Evolutionary conservation across 2,113 vertebrate genomes (phyloP), one percentile per base, ranked within the genome.

Genomic region (Neotoma lepida): DNA sequence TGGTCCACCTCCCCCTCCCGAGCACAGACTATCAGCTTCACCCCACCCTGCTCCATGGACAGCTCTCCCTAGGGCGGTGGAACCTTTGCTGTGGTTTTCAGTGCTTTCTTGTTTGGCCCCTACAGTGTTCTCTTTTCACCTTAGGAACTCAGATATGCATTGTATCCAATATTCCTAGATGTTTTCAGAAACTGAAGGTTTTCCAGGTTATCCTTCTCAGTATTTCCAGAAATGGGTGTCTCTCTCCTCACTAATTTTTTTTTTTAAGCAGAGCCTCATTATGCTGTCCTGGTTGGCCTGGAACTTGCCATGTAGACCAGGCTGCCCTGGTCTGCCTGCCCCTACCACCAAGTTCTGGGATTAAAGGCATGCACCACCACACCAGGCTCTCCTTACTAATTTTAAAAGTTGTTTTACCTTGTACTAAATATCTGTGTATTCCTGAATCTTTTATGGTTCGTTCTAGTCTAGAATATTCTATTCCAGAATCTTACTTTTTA

Each of bases 331-430:
- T 84, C 80, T 84, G 56, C 24, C 39, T 18, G 7, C 39, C 54
- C 26, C 56, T 63, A 15, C 24, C 56, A 63, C 80, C 14, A 61
- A 12, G 26, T 30, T 24, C n/a, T 82, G 24, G n/a, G 14, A 61
- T 18, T 41, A 82, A 28, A 61, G 51, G 35, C 35, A 24, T n/a
- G 20, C 6, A 8, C 35, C 33, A 54, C 76, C 49, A 54, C 33
- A 39, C 54, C n/a, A 7, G 35, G 13, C 20, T 39, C 22, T 81
- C 35, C 30, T 92, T 33, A 28, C 56, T 92, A 17, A 77, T 89
- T 89, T 76, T 90, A 93, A 88, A 93, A 33, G 68, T 91, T 49
- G 44, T 66, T 73, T 93, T 51, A 78, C 30, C 35, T 89, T 39
- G 0, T 41, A 76, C n/a, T 56, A 46, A 94, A 95, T 95, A 80